A percentile compares a stretch with the other conserved stretches of the same genome.
phyloP scores from a whole-genome alignment of 2,888 invertebrate genomes.

The Sesamia inferens region DNA sequence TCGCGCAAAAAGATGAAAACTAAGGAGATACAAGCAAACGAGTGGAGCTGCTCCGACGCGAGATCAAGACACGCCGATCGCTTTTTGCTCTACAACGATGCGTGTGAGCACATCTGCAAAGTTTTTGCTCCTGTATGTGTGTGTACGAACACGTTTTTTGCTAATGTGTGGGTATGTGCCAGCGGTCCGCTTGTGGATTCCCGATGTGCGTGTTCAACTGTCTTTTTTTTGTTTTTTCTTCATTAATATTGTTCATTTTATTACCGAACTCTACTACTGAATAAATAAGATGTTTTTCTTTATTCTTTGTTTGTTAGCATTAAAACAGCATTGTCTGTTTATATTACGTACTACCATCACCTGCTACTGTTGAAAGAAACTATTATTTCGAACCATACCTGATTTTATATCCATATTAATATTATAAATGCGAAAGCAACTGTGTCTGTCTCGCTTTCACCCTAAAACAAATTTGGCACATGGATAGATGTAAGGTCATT shows the following conservation, averaged over 20 bases:
- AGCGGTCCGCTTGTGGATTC: constrained; percentile 72
- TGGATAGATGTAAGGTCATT: too few relatives aligned
- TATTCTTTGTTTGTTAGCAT: too few relatives aligned
- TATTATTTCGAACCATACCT: constrained; percentile 28
- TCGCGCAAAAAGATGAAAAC: constrained; percentile 33
- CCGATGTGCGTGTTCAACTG: constrained; percentile 73
- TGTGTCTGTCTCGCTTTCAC: too few relatives aligned
- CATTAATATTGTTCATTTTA: constrained; percentile 72
- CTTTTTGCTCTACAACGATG: constrained; percentile 80
- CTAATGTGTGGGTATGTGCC: constrained; percentile 70
- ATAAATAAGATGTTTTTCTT: constrained; percentile 58
- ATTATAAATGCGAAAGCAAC: too few relatives aligned
- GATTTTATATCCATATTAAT: constrained; percentile 1
- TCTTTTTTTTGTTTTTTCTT: constrained; percentile 73
- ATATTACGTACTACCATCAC: constrained; percentile 20
- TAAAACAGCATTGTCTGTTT: constrained; percentile 24
- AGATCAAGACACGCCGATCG: constrained; percentile 73
- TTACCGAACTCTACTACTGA: constrained; percentile 66
- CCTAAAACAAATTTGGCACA: too few relatives aligned
- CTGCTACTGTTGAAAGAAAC: constrained; percentile 23
- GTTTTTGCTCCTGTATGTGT: constrained; percentile 77
- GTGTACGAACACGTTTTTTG: constrained; percentile 74
- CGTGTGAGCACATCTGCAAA: constrained; percentile 86
- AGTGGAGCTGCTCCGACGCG: constrained; percentile 68
- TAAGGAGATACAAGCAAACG: constrained; percentile 53